These are phyloP conservation scores for Drosophila borealis DNA, from an alignment of 2,888 invertebrate genomes.

Conservation along the genomic window DNA sequence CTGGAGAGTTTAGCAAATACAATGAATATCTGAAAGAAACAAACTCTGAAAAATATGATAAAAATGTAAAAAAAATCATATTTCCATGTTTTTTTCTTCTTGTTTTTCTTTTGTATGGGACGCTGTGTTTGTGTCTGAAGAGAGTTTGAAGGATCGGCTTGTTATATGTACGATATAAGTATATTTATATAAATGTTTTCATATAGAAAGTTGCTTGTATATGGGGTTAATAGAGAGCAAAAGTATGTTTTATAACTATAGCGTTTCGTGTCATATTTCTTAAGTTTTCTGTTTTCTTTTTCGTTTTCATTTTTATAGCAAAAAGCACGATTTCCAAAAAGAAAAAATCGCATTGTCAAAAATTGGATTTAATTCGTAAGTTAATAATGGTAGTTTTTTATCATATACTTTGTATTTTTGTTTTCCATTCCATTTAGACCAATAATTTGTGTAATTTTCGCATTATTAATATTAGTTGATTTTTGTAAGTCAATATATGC, in stretches of 20 bases:
- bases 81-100: neutral
- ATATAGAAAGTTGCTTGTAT: constrained; percentile 70
- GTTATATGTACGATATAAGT: constrained; percentile 54
- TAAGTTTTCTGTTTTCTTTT: constrained; percentile 27
- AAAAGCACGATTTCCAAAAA: constrained; percentile 81
- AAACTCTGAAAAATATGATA: neutral
- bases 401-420: constrained; percentile 28
- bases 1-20: constrained; percentile 44
- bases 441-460: constrained; percentile 46
- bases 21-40: constrained; percentile 9
- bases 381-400: constrained; percentile 65
- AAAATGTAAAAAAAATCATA: constrained; percentile 6
- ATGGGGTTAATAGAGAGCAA: constrained; percentile 76
- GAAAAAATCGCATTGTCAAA: constrained; percentile 79
- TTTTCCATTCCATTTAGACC: constrained; percentile 50
- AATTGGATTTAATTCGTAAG: constrained; percentile 73
- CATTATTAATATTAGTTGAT: constrained; percentile 31
- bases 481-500: constrained; percentile 32
- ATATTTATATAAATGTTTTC: constrained; percentile 60
- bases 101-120: neutral
- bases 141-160: constrained; percentile 46
- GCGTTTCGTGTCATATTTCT: constrained; percentile 45
- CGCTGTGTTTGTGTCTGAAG: constrained; percentile 22
- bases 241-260: constrained; percentile 69
- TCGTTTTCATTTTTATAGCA: constrained; percentile 55